Evolutionary conservation across 1,140 invertebrate genomes (phyloP).

Genomic region (Sinonovacula constricta): DNA sequence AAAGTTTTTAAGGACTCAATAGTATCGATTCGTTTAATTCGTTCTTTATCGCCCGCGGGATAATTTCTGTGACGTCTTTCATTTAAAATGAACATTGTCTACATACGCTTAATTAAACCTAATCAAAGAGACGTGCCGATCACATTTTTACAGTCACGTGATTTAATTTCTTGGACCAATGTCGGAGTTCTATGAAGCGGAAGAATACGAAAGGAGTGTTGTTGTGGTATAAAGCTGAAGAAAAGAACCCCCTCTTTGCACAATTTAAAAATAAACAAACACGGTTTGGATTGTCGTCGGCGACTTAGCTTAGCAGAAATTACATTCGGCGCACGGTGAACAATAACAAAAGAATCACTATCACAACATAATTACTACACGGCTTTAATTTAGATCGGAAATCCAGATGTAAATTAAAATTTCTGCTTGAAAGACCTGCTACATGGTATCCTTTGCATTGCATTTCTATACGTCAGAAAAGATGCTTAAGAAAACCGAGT

Average conservation of each 20-base stretch:
- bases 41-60: background rate
- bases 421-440: background rate
- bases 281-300: background rate
- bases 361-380: constrained; percentile 34
- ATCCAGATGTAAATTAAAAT: background rate
- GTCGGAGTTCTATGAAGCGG: background rate
- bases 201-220: background rate
- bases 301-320: constrained; percentile 27
- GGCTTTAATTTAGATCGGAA: background rate
- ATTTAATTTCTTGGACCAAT: constrained; percentile 1
- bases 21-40: background rate
- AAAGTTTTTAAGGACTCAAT: too few relatives aligned
- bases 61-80: constrained; percentile 2
- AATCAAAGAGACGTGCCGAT: constrained; percentile 14
- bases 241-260: background rate
- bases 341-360: constrained; percentile 9
- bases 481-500: too few relatives aligned
- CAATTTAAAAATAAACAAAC: constrained; percentile 43
- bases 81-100: constrained; percentile 3
- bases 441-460: too few relatives aligned
- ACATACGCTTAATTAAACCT: constrained; percentile 30
- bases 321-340: constrained; percentile 18
- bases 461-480: too few relatives aligned
- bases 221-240: background rate
- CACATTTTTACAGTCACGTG: constrained; percentile 14